Percentiles rank a stretch among this genome's conserved stretches.
phyloP scores from a whole-genome alignment of 2,888 invertebrate species.

The Clepsis dumicolana region DNA sequence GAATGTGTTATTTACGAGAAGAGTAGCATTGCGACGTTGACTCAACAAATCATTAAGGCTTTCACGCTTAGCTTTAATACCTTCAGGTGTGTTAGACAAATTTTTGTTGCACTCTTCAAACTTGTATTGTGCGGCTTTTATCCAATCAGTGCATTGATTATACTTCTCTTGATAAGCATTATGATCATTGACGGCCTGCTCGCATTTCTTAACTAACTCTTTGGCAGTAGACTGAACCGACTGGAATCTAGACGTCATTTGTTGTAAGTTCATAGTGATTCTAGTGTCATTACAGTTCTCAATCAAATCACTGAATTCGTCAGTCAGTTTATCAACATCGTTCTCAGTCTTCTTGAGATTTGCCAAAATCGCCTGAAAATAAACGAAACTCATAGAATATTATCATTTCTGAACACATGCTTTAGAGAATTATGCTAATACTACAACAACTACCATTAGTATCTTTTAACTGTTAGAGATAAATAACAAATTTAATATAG shows the following conservation, averaged over 20 bases:
- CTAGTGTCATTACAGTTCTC: conserved; percentile 95
- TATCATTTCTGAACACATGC: neutral
- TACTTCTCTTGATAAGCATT: conserved; percentile 93
- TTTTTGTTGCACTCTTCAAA: conserved; percentile 89
- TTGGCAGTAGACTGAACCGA: conserved; percentile 95
- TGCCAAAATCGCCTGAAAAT: conserved; percentile 89
- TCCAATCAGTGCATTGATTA: conserved; percentile 93
- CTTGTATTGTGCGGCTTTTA: conserved; percentile 90
- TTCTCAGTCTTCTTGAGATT: conserved; percentile 93
- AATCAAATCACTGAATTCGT: conserved; percentile 93
- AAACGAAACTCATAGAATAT: conserved; percentile 29
- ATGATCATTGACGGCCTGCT: conserved; percentile 94
- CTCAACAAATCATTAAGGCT: conserved; percentile 90
- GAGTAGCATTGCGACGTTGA: conserved; percentile 91
- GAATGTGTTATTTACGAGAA: conserved; percentile 92
- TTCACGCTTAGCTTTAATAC: conserved; percentile 89
- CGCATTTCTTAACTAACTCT: conserved; percentile 96
- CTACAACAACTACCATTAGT: conserved; percentile 83
- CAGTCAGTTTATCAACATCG: conserved; percentile 94
- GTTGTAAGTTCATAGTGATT: conserved; percentile 95
- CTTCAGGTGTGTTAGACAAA: conserved; percentile 88
- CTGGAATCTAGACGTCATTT: conserved; percentile 95
- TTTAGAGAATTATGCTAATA: conserved; percentile 64
- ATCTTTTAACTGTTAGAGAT: conserved; percentile 54
- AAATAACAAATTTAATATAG: conserved; percentile 47